These are phyloP conservation scores for Cnemophilus loriae DNA, from an alignment of 2,113 vertebrate species.

Conservation along the genomic window DNA sequence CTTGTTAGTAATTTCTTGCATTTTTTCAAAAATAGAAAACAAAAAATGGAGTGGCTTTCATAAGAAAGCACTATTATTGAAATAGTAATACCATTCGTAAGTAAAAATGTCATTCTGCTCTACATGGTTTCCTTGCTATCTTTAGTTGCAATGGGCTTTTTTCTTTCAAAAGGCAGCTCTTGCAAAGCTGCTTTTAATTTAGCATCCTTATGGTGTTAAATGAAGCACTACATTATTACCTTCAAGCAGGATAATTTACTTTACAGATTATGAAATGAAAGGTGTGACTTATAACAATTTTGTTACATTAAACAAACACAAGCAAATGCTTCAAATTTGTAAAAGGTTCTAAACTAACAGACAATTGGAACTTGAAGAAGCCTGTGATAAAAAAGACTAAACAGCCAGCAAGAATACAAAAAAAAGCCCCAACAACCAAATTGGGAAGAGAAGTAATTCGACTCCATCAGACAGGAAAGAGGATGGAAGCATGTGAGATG, in stretches of 20 bases:
- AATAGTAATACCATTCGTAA: not conserved
- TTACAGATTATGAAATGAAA: constrained; percentile 51
- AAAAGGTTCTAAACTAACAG: not conserved
- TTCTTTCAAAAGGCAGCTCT: not conserved
- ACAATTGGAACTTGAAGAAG: not conserved
- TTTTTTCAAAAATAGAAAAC: not conserved
- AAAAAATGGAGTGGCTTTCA: not conserved
- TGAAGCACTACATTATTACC: constrained; percentile 14
- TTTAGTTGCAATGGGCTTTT: not conserved
- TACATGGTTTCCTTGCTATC: not conserved
- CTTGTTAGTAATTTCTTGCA: not conserved
- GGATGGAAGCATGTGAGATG: not conserved
- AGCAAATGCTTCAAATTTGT: not conserved
- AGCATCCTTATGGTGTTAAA: constrained; percentile 39
- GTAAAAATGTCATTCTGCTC: not conserved
- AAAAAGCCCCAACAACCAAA: not conserved
- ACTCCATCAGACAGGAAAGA: not conserved
- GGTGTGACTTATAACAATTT: constrained; percentile 24
- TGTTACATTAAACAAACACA: constrained; percentile 14
- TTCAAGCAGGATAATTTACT: constrained; percentile 27
- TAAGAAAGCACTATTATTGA: not conserved
- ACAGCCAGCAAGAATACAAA: not conserved
- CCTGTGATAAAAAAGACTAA: not conserved
- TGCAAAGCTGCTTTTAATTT: constrained; percentile 27
- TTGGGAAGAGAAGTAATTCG: not conserved